A percentile compares a stretch with the other conserved stretches of the same genome.
Conservation (phyloP, 2,797 vertebrate genomes). For the Rhabdophis nuchalis region DNA sequence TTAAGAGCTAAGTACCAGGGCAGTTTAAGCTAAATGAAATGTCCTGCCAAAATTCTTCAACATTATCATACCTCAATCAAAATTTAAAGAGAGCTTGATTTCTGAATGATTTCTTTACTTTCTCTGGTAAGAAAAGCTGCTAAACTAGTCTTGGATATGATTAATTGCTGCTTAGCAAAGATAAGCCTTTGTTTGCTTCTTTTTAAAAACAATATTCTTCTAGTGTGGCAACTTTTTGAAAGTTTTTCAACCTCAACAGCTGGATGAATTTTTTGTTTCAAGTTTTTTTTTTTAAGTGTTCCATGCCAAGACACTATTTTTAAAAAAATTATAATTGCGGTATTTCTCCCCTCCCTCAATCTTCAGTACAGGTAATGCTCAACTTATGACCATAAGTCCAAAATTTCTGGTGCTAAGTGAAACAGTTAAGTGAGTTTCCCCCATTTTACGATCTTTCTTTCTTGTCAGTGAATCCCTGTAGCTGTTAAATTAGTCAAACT, state of each 20-base stretch:
- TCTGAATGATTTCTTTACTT: constrained; percentile 12
- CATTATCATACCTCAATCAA: background rate
- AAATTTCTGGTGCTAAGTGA: background rate
- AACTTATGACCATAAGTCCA: background rate
- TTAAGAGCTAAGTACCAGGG: constrained; percentile 53
- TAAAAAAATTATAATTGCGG: background rate
- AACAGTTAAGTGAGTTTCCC: background rate
- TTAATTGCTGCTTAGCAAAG: constrained; percentile 9
- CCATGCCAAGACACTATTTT: background rate
- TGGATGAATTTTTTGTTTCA: background rate
- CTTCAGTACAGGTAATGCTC: background rate
- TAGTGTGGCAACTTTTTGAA: fast-evolving
- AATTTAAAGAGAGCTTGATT: no score
- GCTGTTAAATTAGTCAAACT: background rate
- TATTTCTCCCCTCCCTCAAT: background rate
- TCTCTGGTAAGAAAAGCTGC: background rate
- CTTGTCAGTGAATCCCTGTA: background rate
- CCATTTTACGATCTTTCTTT: background rate
- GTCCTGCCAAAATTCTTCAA: background rate
- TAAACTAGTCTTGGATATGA: background rate
- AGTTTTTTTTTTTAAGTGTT: background rate
- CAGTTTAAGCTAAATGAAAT: constrained; percentile 47
- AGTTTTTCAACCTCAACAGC: background rate
- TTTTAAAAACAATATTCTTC: background rate
- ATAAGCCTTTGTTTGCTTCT: background rate